Percentiles rank a stretch among this genome's conserved stretches.
phyloP scores from a whole-genome alignment of 2,888 invertebrate species.

The Phortica okadai region DNA sequence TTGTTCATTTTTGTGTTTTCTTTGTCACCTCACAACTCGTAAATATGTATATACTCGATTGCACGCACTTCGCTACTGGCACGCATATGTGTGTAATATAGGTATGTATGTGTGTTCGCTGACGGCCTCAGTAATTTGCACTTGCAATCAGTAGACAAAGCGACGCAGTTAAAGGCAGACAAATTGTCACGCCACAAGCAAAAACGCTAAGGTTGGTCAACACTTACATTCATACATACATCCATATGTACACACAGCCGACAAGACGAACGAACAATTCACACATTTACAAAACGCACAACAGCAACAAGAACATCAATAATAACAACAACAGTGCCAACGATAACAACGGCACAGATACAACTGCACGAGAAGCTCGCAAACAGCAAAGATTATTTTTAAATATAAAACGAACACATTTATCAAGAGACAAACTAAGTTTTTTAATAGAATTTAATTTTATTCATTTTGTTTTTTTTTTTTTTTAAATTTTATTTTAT shows the following conservation, averaged over 20 bases:
- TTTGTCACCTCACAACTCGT: background rate
- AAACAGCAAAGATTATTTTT: background rate
- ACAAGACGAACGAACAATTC: too few relatives aligned
- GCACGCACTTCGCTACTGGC: conserved; percentile 1
- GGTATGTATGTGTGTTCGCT: background rate
- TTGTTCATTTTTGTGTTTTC: background rate
- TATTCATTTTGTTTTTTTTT: background rate
- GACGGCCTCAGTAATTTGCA: background rate
- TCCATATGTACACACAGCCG: background rate
- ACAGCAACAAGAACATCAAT: too few relatives aligned
- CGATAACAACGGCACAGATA: too few relatives aligned
- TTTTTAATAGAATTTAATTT: background rate
- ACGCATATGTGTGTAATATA: background rate
- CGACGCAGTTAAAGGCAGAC: conserved; percentile 55
- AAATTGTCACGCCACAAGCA: conserved; percentile 39
- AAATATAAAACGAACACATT: background rate
- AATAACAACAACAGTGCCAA: too few relatives aligned
- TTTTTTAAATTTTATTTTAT: background rate
- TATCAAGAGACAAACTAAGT: background rate
- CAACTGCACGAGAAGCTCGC: background rate
- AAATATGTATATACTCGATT: background rate
- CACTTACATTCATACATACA: conserved; percentile 38
- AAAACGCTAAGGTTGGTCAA: conserved; percentile 52
- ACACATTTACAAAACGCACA: too few relatives aligned
- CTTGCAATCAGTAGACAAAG: conserved; percentile 63